Base-by-base conservation (phyloP, 2,888 invertebrate species). In the Drosophila setosimentum region DNA sequence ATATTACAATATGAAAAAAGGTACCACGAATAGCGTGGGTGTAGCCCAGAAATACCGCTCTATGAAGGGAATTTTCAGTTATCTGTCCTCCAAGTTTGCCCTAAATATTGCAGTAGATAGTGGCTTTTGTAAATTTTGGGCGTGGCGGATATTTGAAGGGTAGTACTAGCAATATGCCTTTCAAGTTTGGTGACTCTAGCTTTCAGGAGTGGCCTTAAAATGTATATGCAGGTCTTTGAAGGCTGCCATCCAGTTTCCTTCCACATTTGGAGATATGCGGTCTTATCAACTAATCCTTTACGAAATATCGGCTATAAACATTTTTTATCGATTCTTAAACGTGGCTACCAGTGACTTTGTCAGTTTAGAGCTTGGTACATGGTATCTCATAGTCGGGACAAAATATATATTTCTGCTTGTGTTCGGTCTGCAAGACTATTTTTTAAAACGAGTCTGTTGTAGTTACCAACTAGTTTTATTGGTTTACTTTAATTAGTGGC, bases 21-120 rank as follows among this genome's bases (percentile, higher is more conserved):
- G 5, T 33, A 13, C 2, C 5, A 5, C 16, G 6, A 35, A 16
- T 5, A 35, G 6, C 0, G 0, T 35, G 5, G 16, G 35, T 6
- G 35, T 0, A 35, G 35, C 16, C 35, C 5, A 6, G 35, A 5
- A 35, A 35, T 16, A 35, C 0, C 16, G 35, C 5, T 35, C 35
- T 13, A 16, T 35, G 16, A 16, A 16, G 18, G 37, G n/a, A 0
- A n/a, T 40, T 8, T 37, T n/a, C n/a, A 8, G 37, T 3, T 8
- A 18, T 18, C 18, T 4, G 2, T 6, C 2, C 2, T 16, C 35
- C 0, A 35, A 35, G 16, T 35, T 16, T 0, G 16, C 6, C 0
- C 11, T 32, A 11, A 11, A 29, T 29, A 29, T 29, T n/a, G n/a
- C n/a, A n/a, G n/a, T n/a, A n/a, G n/a, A n/a, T n/a, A n/a, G n/a